Conservation (phyloP, 1,140 invertebrate genomes). For the Myzus persicae region DNA sequence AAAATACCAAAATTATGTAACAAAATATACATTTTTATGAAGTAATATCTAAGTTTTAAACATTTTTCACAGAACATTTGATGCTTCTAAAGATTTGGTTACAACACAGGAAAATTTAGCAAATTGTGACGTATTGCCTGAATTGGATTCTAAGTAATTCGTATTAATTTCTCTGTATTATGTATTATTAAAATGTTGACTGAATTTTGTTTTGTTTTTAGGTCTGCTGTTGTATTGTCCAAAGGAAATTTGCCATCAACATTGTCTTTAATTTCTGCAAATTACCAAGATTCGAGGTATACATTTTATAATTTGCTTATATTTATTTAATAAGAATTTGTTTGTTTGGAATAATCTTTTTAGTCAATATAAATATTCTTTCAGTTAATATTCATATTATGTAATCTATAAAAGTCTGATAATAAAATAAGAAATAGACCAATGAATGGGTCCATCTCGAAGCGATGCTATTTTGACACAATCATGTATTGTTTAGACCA, state of each 20-base stretch:
- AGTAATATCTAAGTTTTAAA: neutral
- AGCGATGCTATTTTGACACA: too few relatives aligned
- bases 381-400: neutral
- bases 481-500: too few relatives aligned
- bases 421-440: neutral
- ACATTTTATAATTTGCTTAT: neutral
- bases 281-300: constrained; percentile 22
- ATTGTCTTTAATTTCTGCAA: neutral
- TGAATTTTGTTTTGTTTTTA: neutral
- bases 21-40: neutral
- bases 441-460: neutral
- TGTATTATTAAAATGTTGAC: neutral
- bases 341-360: neutral
- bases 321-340: neutral
- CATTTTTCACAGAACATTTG: neutral
- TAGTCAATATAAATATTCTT: neutral
- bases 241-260: neutral
- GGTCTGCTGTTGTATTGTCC: neutral
- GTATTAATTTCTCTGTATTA: neutral
- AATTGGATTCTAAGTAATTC: neutral
- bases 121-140: neutral
- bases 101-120: neutral
- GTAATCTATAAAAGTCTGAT: neutral
- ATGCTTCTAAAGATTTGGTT: neutral
- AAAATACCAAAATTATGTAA: neutral